These are phyloP conservation scores for Clusia tigrina DNA, from an alignment of 2,888 invertebrate species.

Conservation along the genomic window DNA sequence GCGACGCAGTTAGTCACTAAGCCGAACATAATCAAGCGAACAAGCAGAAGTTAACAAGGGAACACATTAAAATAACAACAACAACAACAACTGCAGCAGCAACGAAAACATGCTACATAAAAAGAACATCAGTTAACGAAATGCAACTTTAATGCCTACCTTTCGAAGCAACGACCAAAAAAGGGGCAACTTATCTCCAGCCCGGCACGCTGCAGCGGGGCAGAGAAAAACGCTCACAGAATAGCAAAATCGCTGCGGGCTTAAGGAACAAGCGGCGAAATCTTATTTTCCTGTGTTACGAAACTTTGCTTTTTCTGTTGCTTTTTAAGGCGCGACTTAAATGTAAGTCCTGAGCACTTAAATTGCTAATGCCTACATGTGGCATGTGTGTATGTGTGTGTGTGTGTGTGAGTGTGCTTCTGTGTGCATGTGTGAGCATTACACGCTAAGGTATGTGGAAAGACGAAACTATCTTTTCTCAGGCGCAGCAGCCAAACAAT, in stretches of 20 bases:
- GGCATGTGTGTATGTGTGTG: not conserved
- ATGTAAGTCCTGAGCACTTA: not conserved
- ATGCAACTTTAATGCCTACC: conserved; percentile 17
- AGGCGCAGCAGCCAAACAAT: too few species aligned
- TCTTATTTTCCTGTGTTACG: not conserved
- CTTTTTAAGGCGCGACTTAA: conserved; percentile 4
- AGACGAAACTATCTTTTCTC: too few species aligned
- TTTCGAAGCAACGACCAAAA: conserved; percentile 5
- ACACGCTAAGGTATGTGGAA: not conserved
- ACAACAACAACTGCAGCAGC: conserved; percentile 26
- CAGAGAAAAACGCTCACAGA: conserved; percentile 4
- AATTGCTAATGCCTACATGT: too few species aligned
- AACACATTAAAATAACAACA: conserved; percentile 30
- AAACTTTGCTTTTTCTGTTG: not conserved
- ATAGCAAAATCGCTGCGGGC: conserved; percentile 10
- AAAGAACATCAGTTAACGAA: conserved; percentile 15
- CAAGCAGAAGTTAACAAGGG: conserved; percentile 42
- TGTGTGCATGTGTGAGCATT: not conserved
- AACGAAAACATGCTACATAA: not conserved
- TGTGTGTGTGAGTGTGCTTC: not conserved
- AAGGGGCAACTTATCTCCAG: not conserved
- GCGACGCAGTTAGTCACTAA: conserved; percentile 10
- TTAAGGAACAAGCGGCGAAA: not conserved
- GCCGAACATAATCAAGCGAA: conserved; percentile 2
- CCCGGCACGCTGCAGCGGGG: not conserved